A percentile compares a stretch with the other conserved stretches of the same genome.
phyloP scores from a whole-genome alignment of 2,888 invertebrate species.

The Diaprepes abbreviatus region DNA sequence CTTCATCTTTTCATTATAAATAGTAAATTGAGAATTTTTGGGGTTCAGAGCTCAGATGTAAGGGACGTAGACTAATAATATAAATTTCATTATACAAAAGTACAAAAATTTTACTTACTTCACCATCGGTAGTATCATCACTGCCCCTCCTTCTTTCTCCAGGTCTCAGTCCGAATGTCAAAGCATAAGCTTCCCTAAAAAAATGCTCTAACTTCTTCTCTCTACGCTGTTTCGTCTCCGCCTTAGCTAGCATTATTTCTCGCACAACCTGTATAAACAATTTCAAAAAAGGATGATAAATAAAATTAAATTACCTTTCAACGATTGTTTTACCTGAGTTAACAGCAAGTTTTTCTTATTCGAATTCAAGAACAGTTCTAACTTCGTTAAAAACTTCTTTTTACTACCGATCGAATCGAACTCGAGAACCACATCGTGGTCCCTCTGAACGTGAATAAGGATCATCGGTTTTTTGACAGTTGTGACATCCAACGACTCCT shows the following conservation, averaged over 20 bases:
- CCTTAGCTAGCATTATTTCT: constrained; percentile 90
- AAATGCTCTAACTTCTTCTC: constrained; percentile 94
- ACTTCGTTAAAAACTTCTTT: constrained; percentile 88
- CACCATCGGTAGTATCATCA: constrained; percentile 79
- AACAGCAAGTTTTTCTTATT: constrained; percentile 87
- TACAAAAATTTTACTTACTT: too few species aligned
- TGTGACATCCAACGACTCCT: constrained; percentile 87
- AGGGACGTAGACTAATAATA: too few species aligned
- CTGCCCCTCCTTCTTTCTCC: constrained; percentile 85
- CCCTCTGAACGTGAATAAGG: constrained; percentile 84
- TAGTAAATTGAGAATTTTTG: too few species aligned
- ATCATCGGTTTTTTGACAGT: constrained; percentile 86
- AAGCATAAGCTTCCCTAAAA: constrained; percentile 95
- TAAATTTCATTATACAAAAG: too few species aligned
- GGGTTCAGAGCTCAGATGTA: too few species aligned
- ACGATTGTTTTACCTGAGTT: constrained; percentile 72
- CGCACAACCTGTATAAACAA: constrained; percentile 73
- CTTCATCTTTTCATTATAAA: too few species aligned
- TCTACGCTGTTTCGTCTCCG: constrained; percentile 93
- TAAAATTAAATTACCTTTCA: background rate
- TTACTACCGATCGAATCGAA: constrained; percentile 85
- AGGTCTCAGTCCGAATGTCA: constrained; percentile 90
- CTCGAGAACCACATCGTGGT: constrained; percentile 94
- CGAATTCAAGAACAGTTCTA: constrained; percentile 86
- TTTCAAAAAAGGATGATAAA: too few species aligned